These are phyloP conservation scores for Carollia perspicillata DNA, from an alignment of 2,113 vertebrate genomes.

Conservation along the genomic window DNA sequence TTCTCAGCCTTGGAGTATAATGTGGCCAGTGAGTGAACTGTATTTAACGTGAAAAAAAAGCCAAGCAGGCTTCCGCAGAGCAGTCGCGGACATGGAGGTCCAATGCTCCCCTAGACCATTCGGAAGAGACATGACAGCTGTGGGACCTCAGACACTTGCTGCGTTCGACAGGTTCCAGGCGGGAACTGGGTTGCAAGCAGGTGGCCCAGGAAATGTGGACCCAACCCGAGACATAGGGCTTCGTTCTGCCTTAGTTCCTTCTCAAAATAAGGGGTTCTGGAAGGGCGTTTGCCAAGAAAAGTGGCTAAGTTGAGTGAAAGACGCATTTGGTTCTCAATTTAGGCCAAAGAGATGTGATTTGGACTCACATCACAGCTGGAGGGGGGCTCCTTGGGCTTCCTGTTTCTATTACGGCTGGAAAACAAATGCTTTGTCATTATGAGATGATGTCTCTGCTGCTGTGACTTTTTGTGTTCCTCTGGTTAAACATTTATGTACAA, in stretches of 20 bases:
- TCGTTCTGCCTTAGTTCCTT: not conserved
- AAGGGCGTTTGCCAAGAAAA: not conserved
- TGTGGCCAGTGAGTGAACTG: not conserved
- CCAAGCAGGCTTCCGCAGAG: not conserved
- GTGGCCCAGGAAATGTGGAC: not conserved
- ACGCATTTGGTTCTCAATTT: not conserved
- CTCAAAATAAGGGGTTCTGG: not conserved
- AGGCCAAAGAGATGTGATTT: not conserved
- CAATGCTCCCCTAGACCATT: not conserved
- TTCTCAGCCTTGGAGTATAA: not conserved
- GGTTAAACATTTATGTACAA: slow-evolving; percentile 23
- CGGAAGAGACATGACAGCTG: not conserved
- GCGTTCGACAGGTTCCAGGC: not conserved
- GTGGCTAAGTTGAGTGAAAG: not conserved
- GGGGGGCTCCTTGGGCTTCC: not conserved
- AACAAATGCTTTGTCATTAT: not conserved
- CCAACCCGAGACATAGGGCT: not conserved
- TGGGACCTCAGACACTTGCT: not conserved
- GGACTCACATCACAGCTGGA: not conserved
- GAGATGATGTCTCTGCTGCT: not conserved
- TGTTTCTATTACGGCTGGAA: not conserved
- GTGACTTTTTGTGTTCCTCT: not conserved
- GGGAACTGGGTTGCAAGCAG: not conserved
- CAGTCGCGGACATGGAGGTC: not conserved
- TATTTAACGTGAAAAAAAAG: not conserved